Percentiles rank a stretch among this genome's conserved stretches.
These are phyloP conservation scores for Passerculus sandwichensis DNA, from an alignment of 2,797 vertebrate genomes.

Conservation along the genomic window DNA sequence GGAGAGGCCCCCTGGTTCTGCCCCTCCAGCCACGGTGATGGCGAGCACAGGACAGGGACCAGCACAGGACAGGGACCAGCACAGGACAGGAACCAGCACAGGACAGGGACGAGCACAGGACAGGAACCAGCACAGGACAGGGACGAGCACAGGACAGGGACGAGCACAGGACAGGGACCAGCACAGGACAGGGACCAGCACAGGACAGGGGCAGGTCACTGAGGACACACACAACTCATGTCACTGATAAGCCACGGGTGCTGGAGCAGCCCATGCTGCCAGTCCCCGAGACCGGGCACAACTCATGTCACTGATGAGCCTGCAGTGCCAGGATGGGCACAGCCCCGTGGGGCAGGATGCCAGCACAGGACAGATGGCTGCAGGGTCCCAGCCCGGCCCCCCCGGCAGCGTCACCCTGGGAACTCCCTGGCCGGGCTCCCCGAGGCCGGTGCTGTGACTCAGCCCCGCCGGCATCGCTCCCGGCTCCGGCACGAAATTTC, in stretches of 20 bases:
- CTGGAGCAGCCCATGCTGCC: background rate
- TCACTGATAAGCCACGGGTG: background rate
- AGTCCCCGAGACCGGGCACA: background rate
- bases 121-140: too few relatives aligned
- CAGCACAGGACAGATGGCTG: background rate
- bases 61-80: background rate
- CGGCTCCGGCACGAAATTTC: background rate
- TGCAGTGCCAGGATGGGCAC: background rate
- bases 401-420: background rate
- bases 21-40: accelerated
- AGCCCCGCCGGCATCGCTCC: background rate
- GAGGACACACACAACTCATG: background rate
- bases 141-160: background rate
- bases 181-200: too few relatives aligned
- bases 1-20: background rate
- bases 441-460: background rate
- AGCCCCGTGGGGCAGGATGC: background rate
- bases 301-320: background rate
- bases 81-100: background rate
- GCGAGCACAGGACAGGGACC: background rate
- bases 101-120: too few relatives aligned
- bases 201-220: too few relatives aligned
- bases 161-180: background rate
- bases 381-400: background rate
- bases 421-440: constrained; percentile 42